phyloP scores from a whole-genome alignment of 2,113 vertebrate species.

The Steatornis caripensis region DNA sequence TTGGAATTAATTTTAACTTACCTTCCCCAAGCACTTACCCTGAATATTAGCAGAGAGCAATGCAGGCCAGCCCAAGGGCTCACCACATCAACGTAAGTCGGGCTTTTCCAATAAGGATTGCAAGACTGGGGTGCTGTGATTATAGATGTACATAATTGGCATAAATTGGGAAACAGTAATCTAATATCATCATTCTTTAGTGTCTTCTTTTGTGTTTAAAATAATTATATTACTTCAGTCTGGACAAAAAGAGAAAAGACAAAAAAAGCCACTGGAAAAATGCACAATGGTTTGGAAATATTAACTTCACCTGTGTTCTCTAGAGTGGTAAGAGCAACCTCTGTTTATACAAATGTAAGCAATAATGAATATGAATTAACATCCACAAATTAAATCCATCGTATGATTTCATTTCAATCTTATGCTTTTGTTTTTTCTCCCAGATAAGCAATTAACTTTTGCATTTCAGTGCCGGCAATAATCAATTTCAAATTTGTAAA shows the following conservation, averaged over 20 bases:
- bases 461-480: not conserved
- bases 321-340: not conserved
- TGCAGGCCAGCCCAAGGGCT: not conserved
- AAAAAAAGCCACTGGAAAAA: not conserved
- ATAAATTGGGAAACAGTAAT: not conserved
- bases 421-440: not conserved
- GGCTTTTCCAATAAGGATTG: not conserved
- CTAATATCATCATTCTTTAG: not conserved
- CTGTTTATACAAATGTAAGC: not conserved
- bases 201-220: not conserved
- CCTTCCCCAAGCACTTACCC: not conserved
- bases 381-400: not conserved
- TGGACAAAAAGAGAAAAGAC: not conserved
- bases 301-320: not conserved
- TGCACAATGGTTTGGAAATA: not conserved
- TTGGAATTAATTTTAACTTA: not conserved
- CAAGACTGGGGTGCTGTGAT: not conserved
- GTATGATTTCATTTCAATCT: not conserved
- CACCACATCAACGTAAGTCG: accelerated
- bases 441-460: conserved; percentile 9
- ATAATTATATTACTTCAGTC: not conserved
- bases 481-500: conserved; percentile 44
- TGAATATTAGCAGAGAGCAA: not conserved
- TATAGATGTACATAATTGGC: not conserved
- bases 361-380: not conserved